Base-by-base conservation (phyloP, 1,140 invertebrate species). In the Spodoptera frugiperda region DNA sequence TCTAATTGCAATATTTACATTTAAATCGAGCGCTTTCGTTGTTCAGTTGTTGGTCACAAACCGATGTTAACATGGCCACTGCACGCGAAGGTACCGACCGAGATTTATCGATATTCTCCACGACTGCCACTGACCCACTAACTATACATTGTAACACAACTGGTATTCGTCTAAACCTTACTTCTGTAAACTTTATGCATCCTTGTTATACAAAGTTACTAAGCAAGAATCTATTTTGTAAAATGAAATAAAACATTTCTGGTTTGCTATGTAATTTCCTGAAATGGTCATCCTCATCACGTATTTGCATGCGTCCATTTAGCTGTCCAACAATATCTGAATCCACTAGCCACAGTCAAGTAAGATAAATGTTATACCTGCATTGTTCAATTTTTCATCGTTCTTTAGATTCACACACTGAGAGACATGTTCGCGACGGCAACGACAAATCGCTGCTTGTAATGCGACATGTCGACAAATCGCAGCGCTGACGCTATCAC, bases 1-100 rank as follows among this genome's bases (percentile, higher is more conserved):
- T 77, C 75, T 83, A 83, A 83, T 83, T 81, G 79, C 65, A 72
- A 72, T 77, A 83, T 83, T 83, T 81, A 83, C 79, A 83, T 84
- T 78, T 82, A 82, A 78, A 84, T 81, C 77, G 81, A 78, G 72
- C 48, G 57, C 61, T 49, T 80, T 48, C 30, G 75, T 74, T 82
- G 81, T 78, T 48, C 25, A 63, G 57, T 71, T 73, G 76, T 78
- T 70, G 53, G 53, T 21, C 51, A 63, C 76, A 68, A 81, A 54
- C 8, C 72, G 77, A 78, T 79, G 78, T 79, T 79, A 81, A 81
- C 79, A 83, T 53, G 68, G 51, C 67, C 54, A 12, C 73, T 54
- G 78, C 61, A 79, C 81, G 74, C 78, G 74, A 75, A 19, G 19
- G 57, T 51, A 63, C 71, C 9, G 19, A 53, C 19, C 57, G 65